phyloP scores from a whole-genome alignment of 2,113 vertebrate species.

The Formicarius rufipectus region DNA sequence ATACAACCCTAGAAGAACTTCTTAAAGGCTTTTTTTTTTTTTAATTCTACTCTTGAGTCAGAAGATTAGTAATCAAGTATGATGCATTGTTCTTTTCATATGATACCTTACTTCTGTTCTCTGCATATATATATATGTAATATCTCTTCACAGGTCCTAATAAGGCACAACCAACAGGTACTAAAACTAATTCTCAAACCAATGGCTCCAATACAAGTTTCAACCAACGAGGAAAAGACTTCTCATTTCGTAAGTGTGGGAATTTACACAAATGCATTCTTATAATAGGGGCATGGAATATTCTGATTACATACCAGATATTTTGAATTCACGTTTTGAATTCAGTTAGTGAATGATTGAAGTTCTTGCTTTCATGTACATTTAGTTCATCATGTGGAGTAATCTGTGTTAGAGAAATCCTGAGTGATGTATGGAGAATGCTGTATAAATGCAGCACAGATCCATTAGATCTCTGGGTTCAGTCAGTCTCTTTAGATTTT shows the following conservation, averaged over 20 bases:
- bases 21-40: background rate
- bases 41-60: background rate
- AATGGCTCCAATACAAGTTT: constrained; percentile 63
- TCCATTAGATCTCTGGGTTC: background rate
- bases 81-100: background rate
- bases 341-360: background rate
- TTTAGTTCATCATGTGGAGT: background rate
- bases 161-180: constrained; percentile 39
- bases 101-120: background rate
- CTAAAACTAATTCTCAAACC: constrained; percentile 58
- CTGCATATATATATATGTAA: background rate
- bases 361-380: background rate
- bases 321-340: background rate
- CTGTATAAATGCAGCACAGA: background rate
- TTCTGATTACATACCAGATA: background rate
- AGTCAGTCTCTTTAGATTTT: background rate
- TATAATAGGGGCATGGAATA: background rate
- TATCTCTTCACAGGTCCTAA: constrained; percentile 59
- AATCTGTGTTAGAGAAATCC: background rate
- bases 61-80: background rate
- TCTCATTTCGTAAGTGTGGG: constrained; percentile 79
- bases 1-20: background rate
- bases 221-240: constrained; percentile 73
- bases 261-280: background rate
- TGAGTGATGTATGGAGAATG: background rate